Evolutionary conservation across 2,797 vertebrate genomes (phyloP).

Genomic region (Coilia nasus): DNA sequence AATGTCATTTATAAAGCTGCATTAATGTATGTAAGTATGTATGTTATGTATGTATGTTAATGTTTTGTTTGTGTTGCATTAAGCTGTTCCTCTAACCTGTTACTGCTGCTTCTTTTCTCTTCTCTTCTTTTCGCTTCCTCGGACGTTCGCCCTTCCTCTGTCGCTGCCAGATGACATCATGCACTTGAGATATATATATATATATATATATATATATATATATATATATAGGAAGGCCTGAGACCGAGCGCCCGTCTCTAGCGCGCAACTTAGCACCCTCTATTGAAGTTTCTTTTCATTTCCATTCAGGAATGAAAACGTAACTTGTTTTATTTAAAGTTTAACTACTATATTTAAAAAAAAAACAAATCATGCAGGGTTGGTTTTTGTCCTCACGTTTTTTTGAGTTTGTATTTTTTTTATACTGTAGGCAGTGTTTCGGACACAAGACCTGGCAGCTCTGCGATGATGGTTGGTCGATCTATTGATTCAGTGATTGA

Average conservation of each 20-base stretch:
- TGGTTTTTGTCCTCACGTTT: constrained; percentile 35
- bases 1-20: constrained; percentile 60
- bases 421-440: constrained; percentile 77
- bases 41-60: constrained; percentile 41
- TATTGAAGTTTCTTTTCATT: constrained; percentile 75
- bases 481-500: too few species aligned
- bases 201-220: too few species aligned
- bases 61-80: constrained; percentile 71
- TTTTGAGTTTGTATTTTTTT: constrained; percentile 56
- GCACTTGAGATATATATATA: too few species aligned
- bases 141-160: constrained; percentile 65
- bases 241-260: constrained; percentile 46
- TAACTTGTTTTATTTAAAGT: constrained; percentile 52
- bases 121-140: constrained; percentile 62
- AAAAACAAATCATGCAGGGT: constrained; percentile 72
- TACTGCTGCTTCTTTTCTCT: constrained; percentile 71
- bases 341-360: constrained; percentile 73
- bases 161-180: constrained; percentile 69
- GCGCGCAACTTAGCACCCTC: constrained; percentile 66
- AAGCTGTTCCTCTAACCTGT: constrained; percentile 79
- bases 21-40: constrained; percentile 70
- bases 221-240: too few species aligned
- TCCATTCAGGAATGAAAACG: constrained; percentile 70
- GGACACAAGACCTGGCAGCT: constrained; percentile 72
- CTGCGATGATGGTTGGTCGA: constrained; percentile 46